phyloP scores from a whole-genome alignment of 2,888 invertebrate genomes.

The Drosophila meridionalis region DNA sequence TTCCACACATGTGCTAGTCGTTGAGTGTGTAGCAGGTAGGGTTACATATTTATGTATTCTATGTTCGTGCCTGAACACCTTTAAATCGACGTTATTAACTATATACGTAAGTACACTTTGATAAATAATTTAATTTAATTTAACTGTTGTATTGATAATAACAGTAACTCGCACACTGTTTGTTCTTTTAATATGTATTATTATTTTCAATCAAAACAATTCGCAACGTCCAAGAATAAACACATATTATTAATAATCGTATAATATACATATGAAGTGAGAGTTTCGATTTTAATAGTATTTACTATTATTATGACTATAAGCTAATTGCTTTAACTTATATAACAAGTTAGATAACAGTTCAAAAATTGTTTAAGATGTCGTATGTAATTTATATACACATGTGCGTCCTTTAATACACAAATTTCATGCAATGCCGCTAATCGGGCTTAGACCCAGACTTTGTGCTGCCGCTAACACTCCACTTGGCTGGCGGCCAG shows the following conservation, averaged over 20 bases:
- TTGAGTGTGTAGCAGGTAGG: too few species aligned
- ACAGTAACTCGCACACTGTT: neutral
- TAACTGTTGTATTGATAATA: neutral
- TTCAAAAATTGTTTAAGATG: constrained; percentile 40
- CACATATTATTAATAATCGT: neutral
- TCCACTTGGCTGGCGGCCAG: constrained; percentile 59
- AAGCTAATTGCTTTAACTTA: constrained; percentile 53
- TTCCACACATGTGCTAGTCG: too few species aligned
- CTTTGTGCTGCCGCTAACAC: constrained; percentile 67
- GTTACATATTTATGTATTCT: too few species aligned
- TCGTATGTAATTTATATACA: constrained; percentile 3
- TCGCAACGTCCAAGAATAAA: neutral
- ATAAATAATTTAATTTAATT: neutral
- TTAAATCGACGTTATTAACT: too few species aligned
- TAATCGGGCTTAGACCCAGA: constrained; percentile 57
- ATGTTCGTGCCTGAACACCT: too few species aligned
- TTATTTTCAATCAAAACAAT: neutral
- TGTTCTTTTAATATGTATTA: neutral
- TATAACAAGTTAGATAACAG: constrained; percentile 39
- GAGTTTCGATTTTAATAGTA: constrained; percentile 6
- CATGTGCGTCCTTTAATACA: constrained; percentile 58
- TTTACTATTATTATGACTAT: neutral
- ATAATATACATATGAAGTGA: neutral
- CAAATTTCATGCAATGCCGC: constrained; percentile 69
- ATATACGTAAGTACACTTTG: neutral